Evolutionary conservation across 2,888 invertebrate genomes (phyloP).

Genomic region (Xestia c-nigrum): DNA sequence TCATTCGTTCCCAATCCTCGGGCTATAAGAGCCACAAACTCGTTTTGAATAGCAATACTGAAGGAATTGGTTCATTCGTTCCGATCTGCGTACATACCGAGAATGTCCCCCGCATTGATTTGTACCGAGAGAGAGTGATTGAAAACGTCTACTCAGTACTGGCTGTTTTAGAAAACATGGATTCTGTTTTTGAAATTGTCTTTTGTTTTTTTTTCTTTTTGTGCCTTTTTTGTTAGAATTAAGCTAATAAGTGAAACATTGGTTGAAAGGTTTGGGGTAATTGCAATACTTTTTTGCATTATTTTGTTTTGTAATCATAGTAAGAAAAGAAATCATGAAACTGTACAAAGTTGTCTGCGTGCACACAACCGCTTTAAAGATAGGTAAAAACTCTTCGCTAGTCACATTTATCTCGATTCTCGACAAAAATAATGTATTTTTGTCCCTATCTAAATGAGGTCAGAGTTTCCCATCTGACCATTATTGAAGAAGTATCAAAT

Average conservation of each 20-base stretch:
- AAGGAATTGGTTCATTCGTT: conserved; percentile 65
- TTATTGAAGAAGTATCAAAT: not conserved
- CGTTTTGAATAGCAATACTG: conserved; percentile 68
- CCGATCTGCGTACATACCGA: conserved; percentile 40
- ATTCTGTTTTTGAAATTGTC: conserved; percentile 29
- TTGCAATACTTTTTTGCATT: not conserved
- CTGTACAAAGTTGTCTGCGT: not conserved
- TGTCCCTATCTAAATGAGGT: not conserved
- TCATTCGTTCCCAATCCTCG: conserved; percentile 59
- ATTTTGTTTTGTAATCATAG: not conserved
- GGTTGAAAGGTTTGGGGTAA: not conserved
- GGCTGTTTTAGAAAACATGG: conserved; percentile 48
- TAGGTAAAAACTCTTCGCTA: not conserved
- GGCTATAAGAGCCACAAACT: conserved; percentile 64
- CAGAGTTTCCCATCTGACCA: not conserved
- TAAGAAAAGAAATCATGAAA: not conserved
- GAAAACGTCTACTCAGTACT: conserved; percentile 64
- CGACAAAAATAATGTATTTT: not conserved
- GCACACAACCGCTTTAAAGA: not conserved
- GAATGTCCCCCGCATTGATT: conserved; percentile 63
- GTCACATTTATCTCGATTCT: no score
- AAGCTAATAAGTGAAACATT: not conserved
- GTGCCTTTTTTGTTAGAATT: not conserved
- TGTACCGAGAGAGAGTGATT: conserved; percentile 70
- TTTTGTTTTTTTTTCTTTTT: not conserved